Evolutionary conservation across 2,797 vertebrate species (phyloP), one percentile per base, ranked within the genome.

Genomic region (Argentina silus): DNA sequence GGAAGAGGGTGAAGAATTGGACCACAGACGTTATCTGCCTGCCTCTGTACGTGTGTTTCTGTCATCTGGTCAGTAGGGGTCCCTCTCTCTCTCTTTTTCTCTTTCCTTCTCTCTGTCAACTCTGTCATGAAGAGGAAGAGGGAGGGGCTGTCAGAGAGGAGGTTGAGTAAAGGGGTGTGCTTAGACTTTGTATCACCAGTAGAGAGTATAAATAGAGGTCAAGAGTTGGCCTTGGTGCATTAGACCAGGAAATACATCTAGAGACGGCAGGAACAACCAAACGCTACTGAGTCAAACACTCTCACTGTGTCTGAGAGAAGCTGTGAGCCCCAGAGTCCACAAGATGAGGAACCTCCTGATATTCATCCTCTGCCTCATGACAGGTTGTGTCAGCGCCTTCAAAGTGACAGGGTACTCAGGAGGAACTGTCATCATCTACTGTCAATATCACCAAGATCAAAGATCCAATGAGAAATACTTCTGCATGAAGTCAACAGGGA

Each of bases 371-470:
- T 36, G 27, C 27, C 27, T 36, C 27, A 36, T 36, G 27, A 36
- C 27, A 87, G 81, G 21, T 0, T 3, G 6, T 47, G n/a, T 66
- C 48, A 51, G 17, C 69, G 55, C 74, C 3, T 9, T 43, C 11
- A 5, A 19, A 50, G 57, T 50, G 15, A 36, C 19, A n/a, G 70
- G 51, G 62, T 8, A 57, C 0, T 2, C 14, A 3, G 0, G 0
- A 36, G 4, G n/a, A 63, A 0, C 0, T 14, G 14, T 11, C 7
- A 42, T 0, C 11, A 15, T 1, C 0, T 4, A 7, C 15, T 23
- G 86, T 86, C 23, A 83, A 82, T 86, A 77, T 8, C 62, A 45
- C 27, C 27, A 36, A 36, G 1, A 36, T 36, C 2, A 4, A 36
- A 36, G 27, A 36, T 1, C 1, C 27, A 36, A 36, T 36, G 27